Evolutionary conservation across 1,140 invertebrate species (phyloP).

Genomic region (Cyrtorhinus lividipennis): DNA sequence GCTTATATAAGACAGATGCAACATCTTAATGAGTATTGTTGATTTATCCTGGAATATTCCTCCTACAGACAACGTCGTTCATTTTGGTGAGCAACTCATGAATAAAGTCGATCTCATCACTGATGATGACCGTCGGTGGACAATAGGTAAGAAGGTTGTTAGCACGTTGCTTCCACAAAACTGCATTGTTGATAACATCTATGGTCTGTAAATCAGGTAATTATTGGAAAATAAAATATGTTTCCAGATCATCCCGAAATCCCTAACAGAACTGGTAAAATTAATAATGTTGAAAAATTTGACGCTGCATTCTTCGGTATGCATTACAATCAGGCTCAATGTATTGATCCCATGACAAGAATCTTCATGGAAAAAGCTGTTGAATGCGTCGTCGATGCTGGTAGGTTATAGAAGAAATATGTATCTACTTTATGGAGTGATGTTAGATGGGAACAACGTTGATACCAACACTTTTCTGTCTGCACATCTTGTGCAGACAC

Average conservation of each 20-base stretch:
- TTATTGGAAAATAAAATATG: neutral
- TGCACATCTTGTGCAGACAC: neutral
- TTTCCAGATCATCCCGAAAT: conserved; percentile 45
- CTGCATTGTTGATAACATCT: too few species aligned
- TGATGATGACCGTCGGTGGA: conserved; percentile 61
- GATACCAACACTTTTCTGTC: too few species aligned
- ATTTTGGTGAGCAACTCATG: conserved; percentile 66
- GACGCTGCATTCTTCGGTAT: conserved; percentile 72
- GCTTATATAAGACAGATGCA: too few species aligned
- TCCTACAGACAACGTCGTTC: conserved; percentile 48
- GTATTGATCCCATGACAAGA: conserved; percentile 78
- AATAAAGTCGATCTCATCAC: conserved; percentile 70
- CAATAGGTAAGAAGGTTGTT: conserved; percentile 38
- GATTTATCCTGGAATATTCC: too few species aligned
- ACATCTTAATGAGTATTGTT: too few species aligned
- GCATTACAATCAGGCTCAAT: conserved; percentile 65
- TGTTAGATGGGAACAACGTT: too few species aligned
- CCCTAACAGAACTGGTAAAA: conserved; percentile 58
- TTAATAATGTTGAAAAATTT: conserved; percentile 64
- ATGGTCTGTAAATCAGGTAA: too few species aligned
- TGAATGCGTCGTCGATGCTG: conserved; percentile 82
- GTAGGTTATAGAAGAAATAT: conserved; percentile 30
- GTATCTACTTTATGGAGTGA: conserved; percentile 27
- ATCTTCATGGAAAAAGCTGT: conserved; percentile 69
- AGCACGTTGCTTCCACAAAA: too few species aligned